These are phyloP conservation scores for Mesorhabditis belari DNA, from an alignment of 2,888 invertebrate species.

Conservation along the genomic window DNA sequence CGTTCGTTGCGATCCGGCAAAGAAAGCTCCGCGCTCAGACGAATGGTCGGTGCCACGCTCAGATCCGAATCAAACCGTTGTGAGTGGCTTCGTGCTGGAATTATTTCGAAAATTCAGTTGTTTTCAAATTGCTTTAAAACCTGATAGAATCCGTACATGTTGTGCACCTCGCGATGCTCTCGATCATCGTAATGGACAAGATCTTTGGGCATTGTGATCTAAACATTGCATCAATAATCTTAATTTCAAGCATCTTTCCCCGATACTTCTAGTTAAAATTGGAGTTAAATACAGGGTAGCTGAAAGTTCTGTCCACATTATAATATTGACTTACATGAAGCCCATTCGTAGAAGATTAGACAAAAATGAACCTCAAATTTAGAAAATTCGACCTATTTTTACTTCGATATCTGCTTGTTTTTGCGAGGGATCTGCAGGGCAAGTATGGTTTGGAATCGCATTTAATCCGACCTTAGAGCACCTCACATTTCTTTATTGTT, in stretches of 20 bases:
- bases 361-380: no score
- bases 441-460: no score
- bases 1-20: constrained; percentile 79
- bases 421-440: no score
- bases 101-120: constrained; percentile 1
- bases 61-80: constrained; percentile 62
- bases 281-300: no score
- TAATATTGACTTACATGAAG: no score
- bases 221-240: neutral
- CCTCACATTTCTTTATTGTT: no score
- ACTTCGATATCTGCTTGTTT: no score
- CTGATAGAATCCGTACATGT: constrained; percentile 75
- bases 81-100: constrained; percentile 57
- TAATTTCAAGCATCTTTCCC: neutral
- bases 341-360: no score
- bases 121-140: constrained; percentile 53
- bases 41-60: constrained; percentile 75
- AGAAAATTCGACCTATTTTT: no score
- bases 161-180: constrained; percentile 89
- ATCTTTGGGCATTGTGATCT: constrained; percentile 88
- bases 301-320: no score
- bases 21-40: constrained; percentile 75
- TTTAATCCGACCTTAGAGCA: no score
- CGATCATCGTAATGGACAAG: constrained; percentile 73
- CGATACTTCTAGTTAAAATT: neutral